These are phyloP conservation scores for Scomberomorus guttatus DNA, from an alignment of 2,797 vertebrate genomes.

Conservation along the genomic window DNA sequence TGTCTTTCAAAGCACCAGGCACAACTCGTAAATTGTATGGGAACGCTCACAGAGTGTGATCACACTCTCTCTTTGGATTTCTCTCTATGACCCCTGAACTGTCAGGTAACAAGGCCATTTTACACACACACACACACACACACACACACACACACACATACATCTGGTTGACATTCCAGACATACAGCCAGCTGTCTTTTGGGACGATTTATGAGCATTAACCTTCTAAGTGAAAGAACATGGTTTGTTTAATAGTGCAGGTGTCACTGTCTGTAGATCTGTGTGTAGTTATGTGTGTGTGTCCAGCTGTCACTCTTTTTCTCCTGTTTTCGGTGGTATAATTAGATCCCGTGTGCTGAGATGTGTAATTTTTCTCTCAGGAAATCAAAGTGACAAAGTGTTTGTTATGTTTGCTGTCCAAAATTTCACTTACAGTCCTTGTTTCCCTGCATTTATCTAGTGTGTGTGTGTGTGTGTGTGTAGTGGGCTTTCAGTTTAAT, in stretches of 20 bases:
- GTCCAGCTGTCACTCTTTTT: conserved; percentile 19
- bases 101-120: conserved; percentile 58
- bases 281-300: conserved; percentile 29
- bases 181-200: conserved; percentile 56
- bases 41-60: conserved; percentile 36
- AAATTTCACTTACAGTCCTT: not conserved
- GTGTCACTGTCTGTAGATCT: conserved; percentile 44
- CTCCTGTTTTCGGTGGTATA: not conserved
- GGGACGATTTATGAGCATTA: conserved; percentile 57
- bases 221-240: conserved; percentile 60
- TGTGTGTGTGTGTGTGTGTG: conserved; percentile 6
- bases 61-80: conserved; percentile 29
- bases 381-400: conserved; percentile 15
- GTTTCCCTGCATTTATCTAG: too few relatives aligned
- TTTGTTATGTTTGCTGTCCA: conserved; percentile 27
- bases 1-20: conserved; percentile 41
- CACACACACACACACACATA: conserved; percentile 29
- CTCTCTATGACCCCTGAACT: conserved; percentile 57
- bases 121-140: conserved; percentile 30
- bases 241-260: conserved; percentile 61
- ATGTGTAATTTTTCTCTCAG: conserved; percentile 7
- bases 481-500: conserved; percentile 51
- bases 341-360: not conserved
- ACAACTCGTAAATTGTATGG: conserved; percentile 50
- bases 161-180: conserved; percentile 66